Percentiles rank a stretch among this genome's conserved stretches.
Evolutionary conservation across 2,888 invertebrate species (phyloP).

Genomic region (Tenthredo mesomela): DNA sequence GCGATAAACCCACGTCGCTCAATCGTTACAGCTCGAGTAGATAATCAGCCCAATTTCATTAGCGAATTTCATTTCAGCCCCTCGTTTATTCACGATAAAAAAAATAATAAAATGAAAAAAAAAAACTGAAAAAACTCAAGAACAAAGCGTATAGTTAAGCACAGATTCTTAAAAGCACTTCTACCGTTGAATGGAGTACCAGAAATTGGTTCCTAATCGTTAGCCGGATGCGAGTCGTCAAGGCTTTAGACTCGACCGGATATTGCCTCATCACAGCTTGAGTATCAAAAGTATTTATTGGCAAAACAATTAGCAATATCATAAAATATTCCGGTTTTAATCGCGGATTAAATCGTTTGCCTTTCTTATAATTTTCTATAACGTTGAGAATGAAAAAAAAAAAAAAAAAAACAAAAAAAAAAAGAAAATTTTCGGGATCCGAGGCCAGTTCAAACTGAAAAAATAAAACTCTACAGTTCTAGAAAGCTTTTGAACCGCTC

Average conservation of each 20-base stretch:
- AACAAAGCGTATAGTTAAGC: conserved; percentile 2
- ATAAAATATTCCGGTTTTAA: background rate
- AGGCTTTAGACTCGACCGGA: conserved; percentile 6
- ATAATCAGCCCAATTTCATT: conserved; percentile 13
- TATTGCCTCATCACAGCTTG: conserved; percentile 29
- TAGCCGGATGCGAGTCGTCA: conserved; percentile 13
- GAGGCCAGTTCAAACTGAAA: background rate
- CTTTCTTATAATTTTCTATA: background rate
- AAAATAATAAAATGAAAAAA: background rate
- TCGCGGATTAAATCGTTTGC: background rate
- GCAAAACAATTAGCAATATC: background rate
- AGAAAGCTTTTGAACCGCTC: background rate
- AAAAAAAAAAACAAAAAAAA: background rate
- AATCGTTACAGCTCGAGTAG: background rate
- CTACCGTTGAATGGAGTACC: background rate
- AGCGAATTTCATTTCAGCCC: conserved; percentile 3
- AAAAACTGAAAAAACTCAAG: background rate
- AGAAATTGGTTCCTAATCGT: conserved; percentile 26
- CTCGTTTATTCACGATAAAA: background rate
- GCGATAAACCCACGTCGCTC: background rate
- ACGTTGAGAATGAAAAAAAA: background rate
- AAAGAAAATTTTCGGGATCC: background rate
- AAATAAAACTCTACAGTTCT: background rate
- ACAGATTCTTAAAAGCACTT: background rate
- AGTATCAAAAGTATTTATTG: conserved; percentile 28